A percentile compares a stretch with the other conserved stretches of the same genome.
Conservation (phyloP, 2,888 invertebrate genomes). For the Kryphioiulus occultus region DNA sequence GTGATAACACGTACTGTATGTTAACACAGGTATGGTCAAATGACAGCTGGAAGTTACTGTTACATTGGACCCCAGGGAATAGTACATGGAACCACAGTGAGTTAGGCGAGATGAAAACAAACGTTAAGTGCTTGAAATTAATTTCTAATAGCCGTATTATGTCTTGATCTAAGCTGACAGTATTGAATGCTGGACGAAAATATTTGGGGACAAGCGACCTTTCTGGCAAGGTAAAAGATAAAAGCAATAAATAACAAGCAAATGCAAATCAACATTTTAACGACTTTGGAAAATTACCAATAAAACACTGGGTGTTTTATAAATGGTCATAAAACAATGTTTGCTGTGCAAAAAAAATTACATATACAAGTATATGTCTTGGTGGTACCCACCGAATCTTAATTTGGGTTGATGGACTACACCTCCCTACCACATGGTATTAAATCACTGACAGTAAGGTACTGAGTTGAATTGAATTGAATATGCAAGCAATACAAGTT, state of each 20-base stretch:
- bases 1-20: neutral
- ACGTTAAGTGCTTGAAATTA: neutral
- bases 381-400: too few species aligned
- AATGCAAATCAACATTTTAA: neutral
- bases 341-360: too few species aligned
- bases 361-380: neutral
- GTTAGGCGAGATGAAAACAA: slow-evolving; percentile 53
- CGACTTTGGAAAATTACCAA: neutral
- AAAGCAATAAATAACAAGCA: neutral
- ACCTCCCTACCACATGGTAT: too few species aligned
- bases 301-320: neutral
- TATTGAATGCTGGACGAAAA: slow-evolving; percentile 69
- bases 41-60: slow-evolving; percentile 72
- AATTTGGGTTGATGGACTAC: too few species aligned
- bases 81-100: slow-evolving; percentile 71
- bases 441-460: too few species aligned
- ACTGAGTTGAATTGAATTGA: too few species aligned
- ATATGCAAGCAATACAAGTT: too few species aligned
- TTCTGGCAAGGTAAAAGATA: slow-evolving; percentile 64
- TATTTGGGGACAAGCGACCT: slow-evolving; percentile 65
- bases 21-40: slow-evolving; percentile 68
- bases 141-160: neutral
- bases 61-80: slow-evolving; percentile 74
- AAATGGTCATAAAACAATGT: too few species aligned
- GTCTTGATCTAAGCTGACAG: slow-evolving; percentile 65